phyloP scores from a whole-genome alignment of 2,113 vertebrate genomes.

The Actenoides lindsayi region DNA sequence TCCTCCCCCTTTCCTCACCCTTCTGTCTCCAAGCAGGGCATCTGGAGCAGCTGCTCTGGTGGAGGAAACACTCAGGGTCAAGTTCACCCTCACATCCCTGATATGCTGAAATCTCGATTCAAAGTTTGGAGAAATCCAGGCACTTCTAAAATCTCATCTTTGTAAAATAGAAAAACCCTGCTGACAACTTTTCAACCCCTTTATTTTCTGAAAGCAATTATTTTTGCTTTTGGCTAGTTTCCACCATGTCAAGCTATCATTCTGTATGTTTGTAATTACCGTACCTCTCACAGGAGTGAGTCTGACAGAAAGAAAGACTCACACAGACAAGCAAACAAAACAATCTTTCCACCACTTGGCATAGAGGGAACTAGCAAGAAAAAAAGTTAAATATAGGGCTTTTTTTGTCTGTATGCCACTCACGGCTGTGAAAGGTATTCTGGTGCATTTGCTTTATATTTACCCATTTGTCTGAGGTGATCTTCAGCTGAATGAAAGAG shows the following conservation, averaged over 20 bases:
- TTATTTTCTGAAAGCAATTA: background rate
- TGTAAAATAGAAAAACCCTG: background rate
- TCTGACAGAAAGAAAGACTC: background rate
- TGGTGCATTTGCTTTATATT: background rate
- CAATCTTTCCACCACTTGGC: background rate
- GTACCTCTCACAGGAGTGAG: background rate
- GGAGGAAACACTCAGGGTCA: accelerated
- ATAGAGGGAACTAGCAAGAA: background rate
- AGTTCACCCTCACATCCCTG: accelerated
- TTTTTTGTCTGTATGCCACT: background rate
- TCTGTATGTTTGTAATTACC: background rate
- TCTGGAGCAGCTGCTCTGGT: background rate
- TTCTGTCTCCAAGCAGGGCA: background rate
- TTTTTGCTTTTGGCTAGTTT: background rate
- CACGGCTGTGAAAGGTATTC: background rate
- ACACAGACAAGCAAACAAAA: background rate
- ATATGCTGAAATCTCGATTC: background rate
- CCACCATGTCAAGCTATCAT: background rate
- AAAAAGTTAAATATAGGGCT: background rate
- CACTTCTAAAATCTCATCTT: background rate
- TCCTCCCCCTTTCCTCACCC: background rate
- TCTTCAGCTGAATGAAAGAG: background rate
- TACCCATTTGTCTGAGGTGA: background rate
- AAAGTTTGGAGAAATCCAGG: background rate
- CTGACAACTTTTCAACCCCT: background rate